These are phyloP conservation scores for Steatocranus sp. DNA, from an alignment of 2,797 vertebrate species.

Conservation along the genomic window DNA sequence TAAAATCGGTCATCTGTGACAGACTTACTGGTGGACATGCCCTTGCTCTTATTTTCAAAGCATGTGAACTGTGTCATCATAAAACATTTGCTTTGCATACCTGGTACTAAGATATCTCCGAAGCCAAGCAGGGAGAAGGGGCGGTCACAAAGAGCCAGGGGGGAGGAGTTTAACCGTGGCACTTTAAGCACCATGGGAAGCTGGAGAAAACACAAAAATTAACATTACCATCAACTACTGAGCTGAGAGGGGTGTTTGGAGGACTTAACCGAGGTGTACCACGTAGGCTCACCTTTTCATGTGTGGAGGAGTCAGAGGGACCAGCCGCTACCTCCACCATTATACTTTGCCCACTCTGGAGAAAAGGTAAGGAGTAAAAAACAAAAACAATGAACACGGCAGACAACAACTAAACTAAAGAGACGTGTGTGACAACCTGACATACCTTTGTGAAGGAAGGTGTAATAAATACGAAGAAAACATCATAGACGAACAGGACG, in stretches of 20 bases:
- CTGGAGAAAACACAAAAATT: slow-evolving; percentile 60
- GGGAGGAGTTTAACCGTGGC: slow-evolving; percentile 87
- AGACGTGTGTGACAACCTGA: neutral
- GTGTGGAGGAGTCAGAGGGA: slow-evolving; percentile 86
- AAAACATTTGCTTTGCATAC: slow-evolving; percentile 60
- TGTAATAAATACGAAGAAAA: slow-evolving; percentile 97
- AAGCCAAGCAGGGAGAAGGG: slow-evolving; percentile 97
- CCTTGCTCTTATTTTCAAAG: neutral
- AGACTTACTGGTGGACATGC: neutral
- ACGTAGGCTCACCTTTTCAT: slow-evolving; percentile 85
- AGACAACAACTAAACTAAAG: neutral
- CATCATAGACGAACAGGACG: slow-evolving; percentile 91
- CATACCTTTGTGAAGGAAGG: slow-evolving; percentile 90
- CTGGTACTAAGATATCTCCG: slow-evolving; percentile 95
- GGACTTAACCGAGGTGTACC: neutral
- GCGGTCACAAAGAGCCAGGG: slow-evolving; percentile 87
- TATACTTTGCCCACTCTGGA: slow-evolving; percentile 91
- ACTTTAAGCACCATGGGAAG: slow-evolving; percentile 98
- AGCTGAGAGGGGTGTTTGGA: neutral
- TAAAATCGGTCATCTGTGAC: neutral
- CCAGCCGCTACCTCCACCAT: slow-evolving; percentile 97
- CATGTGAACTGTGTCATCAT: neutral
- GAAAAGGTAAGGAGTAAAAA: neutral
- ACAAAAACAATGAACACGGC: neutral
- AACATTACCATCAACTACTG: neutral